Evolutionary conservation across 2,888 invertebrate genomes (phyloP).

Genomic region (Rotaria macrura): DNA sequence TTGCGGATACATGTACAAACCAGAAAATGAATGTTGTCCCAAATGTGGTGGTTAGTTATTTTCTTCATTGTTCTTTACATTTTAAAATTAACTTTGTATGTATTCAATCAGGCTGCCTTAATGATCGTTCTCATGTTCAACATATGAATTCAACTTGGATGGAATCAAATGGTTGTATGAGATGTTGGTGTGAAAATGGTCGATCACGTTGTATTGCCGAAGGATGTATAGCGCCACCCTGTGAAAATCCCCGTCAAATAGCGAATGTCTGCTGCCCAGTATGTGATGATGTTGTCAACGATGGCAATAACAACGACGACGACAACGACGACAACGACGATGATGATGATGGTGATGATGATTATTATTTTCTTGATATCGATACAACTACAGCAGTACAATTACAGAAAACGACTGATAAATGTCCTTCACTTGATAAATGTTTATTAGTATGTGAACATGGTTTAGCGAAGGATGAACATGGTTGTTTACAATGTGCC

Average conservation of each 20-base stretch:
- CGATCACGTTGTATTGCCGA: conserved; percentile 1
- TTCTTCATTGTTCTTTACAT: background rate
- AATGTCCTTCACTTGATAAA: background rate
- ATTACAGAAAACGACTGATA: background rate
- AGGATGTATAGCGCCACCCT: conserved; percentile 12
- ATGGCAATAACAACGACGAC: too few relatives aligned
- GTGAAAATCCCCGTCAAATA: conserved; percentile 20
- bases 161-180: conserved; percentile 6
- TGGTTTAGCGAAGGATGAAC: conserved; percentile 9
- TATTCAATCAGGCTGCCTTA: background rate
- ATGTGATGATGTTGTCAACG: background rate
- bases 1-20: conserved; percentile 11
- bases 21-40: conserved; percentile 15
- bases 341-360: background rate
- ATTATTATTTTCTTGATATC: too few relatives aligned
- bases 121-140: background rate
- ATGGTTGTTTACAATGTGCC: background rate
- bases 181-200: conserved; percentile 18
- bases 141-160: conserved; percentile 18
- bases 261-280: conserved; percentile 1
- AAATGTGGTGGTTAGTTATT: background rate
- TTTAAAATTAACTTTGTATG: too few relatives aligned
- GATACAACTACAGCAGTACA: background rate
- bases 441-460: conserved; percentile 9
- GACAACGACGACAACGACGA: too few relatives aligned